Conservation (phyloP, 2,797 vertebrate species). For the Thalassophryne amazonica region DNA sequence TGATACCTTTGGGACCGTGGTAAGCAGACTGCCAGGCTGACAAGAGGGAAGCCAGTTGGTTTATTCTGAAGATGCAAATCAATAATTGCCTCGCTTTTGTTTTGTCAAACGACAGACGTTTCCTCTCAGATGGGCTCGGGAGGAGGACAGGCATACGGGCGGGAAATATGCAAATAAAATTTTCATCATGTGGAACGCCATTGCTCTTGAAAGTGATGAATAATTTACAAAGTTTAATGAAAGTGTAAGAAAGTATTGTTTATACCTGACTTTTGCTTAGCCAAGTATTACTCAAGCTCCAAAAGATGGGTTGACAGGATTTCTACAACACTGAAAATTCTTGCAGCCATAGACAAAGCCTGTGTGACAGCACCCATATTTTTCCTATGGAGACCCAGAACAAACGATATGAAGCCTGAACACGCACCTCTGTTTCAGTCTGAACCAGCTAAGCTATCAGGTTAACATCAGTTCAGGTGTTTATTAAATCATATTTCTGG, state of each 20-base stretch:
- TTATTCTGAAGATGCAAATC: conserved; percentile 60
- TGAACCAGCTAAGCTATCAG: too few species aligned
- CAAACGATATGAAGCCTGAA: too few species aligned
- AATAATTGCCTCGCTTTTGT: conserved; percentile 51
- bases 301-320: too few species aligned
- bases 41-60: conserved; percentile 25
- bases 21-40: conserved; percentile 3
- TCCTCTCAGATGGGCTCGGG: conserved; percentile 7
- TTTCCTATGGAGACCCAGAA: too few species aligned
- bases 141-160: conserved; percentile 26
- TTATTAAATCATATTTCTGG: too few species aligned
- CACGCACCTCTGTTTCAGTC: too few species aligned
- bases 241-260: conserved; percentile 29
- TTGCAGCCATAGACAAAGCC: too few species aligned
- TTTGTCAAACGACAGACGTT: conserved; percentile 45
- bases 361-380: too few species aligned
- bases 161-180: conserved; percentile 46
- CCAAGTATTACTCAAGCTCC: too few species aligned
- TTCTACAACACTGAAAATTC: too few species aligned
- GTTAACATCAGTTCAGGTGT: too few species aligned
- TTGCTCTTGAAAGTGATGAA: conserved; percentile 52
- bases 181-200: conserved; percentile 33
- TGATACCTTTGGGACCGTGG: conserved; percentile 51
- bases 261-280: too few species aligned
- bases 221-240: conserved; percentile 51